Base-by-base conservation (phyloP, 2,888 invertebrate species). In the Aspidapion aeneum region DNA sequence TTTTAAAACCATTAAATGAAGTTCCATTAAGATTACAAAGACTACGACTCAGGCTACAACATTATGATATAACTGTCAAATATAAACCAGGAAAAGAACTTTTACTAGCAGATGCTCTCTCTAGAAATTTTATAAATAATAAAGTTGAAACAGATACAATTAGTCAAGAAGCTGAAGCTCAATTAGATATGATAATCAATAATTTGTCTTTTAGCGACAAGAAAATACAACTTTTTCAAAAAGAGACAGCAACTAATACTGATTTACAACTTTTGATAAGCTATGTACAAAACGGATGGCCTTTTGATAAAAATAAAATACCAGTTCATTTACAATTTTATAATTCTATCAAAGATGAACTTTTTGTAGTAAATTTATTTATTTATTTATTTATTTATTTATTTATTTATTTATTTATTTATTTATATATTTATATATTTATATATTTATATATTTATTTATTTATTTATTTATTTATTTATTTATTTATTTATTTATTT, bases 41-140 rank as follows among this genome's bases (percentile, higher is more conserved):
- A 49, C 56, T 68, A 55, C 2, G 52, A 21, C 22, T 60, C 12
- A 21, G 55, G 2, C n/a, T 60, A 54, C 66, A 66, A 63, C 64
- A 60, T 57, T 69, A 67, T 63, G 62, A 68, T 56, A 62, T 69
- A 19, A 54, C 64, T 18, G 57, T 66, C 48, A 55, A 57, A 55
- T 69, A 67, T 58, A 68, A 65, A 64, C 63, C 62, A 52, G 70
- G 67, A 2, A 68, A 66, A 58, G 52, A 64, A 16, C 21, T 66
- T 12, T 54, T 62, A 1, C 18, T 68, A 19, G 68, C 66, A 16
- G 68, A 68, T 56, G 58, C 66, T n/a, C 57, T 66, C 16, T 66
- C 62, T 17, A 21, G 61, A 35, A 35, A 35, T 35, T 35, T 35
- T 35, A 12, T 35, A 35, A 35, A 35, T 35, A 35, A 35, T 35